Percentiles rank a stretch among this genome's conserved stretches.
Conservation (phyloP, 2,113 vertebrate species). For the Mormoops blainvillei region DNA sequence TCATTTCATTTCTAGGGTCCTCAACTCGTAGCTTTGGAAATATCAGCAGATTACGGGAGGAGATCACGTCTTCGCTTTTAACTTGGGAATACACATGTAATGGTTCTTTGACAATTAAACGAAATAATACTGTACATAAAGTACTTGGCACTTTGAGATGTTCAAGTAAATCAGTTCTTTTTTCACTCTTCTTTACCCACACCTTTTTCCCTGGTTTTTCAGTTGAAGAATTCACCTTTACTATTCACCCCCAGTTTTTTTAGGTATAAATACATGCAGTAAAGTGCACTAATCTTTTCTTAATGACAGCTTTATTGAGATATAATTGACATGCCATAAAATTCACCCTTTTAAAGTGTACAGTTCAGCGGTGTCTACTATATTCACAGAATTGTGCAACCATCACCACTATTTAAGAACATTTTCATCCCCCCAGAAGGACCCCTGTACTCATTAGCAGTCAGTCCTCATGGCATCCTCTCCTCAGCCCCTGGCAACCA, state of each 20-base stretch:
- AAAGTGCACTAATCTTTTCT: not conserved
- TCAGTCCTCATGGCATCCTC: not conserved
- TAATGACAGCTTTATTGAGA: not conserved
- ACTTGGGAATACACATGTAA: not conserved
- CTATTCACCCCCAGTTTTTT: not conserved
- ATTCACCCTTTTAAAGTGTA: not conserved
- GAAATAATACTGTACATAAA: not conserved
- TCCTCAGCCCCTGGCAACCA: not conserved
- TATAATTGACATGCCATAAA: not conserved
- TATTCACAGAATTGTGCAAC: not conserved
- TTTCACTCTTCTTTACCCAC: not conserved
- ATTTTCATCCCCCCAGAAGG: not conserved
- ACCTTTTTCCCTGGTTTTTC: not conserved
- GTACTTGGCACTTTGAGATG: not conserved
- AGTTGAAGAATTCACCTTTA: not conserved
- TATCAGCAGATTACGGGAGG: not conserved
- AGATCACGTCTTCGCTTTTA: not conserved
- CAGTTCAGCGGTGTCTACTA: not conserved
- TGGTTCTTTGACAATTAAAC: not conserved
- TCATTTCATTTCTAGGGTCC: no score
- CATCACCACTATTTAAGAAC: not conserved
- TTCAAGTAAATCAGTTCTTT: not conserved
- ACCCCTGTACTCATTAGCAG: not conserved
- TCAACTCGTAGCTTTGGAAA: not conserved
- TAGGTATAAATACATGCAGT: not conserved